phyloP scores from a whole-genome alignment of 2,113 vertebrate species.

The Panthera uncia region DNA sequence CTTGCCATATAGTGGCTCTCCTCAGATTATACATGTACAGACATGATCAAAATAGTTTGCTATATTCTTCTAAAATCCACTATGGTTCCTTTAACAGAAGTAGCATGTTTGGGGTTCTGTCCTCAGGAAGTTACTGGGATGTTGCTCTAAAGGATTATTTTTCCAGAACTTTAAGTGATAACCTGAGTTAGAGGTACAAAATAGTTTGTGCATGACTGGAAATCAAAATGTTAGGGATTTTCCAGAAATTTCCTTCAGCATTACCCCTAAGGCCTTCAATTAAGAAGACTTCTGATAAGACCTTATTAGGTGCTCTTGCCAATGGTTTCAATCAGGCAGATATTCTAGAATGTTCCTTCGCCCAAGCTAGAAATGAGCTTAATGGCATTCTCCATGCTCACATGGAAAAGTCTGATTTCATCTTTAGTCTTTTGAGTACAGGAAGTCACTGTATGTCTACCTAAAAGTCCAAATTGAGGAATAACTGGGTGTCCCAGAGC shows the following conservation, averaged over 20 bases:
- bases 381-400: not conserved
- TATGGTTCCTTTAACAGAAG: not conserved
- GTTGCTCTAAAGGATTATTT: not conserved
- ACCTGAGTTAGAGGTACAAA: not conserved
- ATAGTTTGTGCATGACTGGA: not conserved
- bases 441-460: not conserved
- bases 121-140: not conserved
- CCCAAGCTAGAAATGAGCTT: not conserved
- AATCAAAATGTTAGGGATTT: not conserved
- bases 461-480: not conserved
- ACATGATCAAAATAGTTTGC: not conserved
- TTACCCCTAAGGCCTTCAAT: not conserved
- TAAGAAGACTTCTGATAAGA: not conserved
- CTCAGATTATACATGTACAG: not conserved
- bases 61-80: not conserved
- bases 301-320: not conserved
- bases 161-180: constrained; percentile 32
- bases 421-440: constrained; percentile 2
- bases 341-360: not conserved
- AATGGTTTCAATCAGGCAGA: not conserved
- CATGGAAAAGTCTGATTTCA: not conserved
- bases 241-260: not conserved
- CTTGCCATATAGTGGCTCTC: not conserved
- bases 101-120: not conserved
- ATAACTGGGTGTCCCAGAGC: not conserved